Conservation (phyloP, 2,888 invertebrate genomes). For the Melangyna quadrimaculata region DNA sequence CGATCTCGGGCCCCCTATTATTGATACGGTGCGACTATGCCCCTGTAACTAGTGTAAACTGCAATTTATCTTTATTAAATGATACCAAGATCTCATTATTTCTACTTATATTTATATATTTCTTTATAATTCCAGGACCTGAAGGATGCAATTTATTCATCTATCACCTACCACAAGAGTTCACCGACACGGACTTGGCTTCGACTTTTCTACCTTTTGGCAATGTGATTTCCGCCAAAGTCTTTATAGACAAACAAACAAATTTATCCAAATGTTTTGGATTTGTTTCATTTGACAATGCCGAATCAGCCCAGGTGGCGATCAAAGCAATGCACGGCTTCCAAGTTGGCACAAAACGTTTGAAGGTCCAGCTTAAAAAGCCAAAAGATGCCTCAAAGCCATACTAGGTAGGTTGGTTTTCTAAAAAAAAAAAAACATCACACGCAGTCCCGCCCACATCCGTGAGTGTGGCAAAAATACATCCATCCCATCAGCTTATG, state of each 20-base stretch:
- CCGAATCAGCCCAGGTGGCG: slow-evolving; percentile 95
- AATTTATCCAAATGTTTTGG: slow-evolving; percentile 99
- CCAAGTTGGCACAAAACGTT: slow-evolving; percentile 97
- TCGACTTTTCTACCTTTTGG: slow-evolving; percentile 99
- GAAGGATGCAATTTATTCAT: slow-evolving; percentile 99
- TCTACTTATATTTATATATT: background rate
- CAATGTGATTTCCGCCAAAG: slow-evolving; percentile 98
- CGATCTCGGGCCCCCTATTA: too few species aligned
- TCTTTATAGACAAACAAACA: slow-evolving; percentile 99
- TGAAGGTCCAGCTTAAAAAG: slow-evolving; percentile 98
- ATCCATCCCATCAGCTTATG: slow-evolving; percentile 34
- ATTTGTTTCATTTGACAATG: slow-evolving; percentile 98
- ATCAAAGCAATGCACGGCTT: slow-evolving; percentile 99
- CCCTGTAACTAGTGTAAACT: too few species aligned
- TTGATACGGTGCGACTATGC: too few species aligned
- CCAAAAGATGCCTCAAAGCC: slow-evolving; percentile 96
- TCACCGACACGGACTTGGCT: slow-evolving; percentile 97
- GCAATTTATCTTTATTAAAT: too few species aligned
- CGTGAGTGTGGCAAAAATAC: slow-evolving; percentile 18
- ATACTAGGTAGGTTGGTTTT: slow-evolving; percentile 84
- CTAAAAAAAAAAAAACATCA: background rate
- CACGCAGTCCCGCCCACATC: background rate
- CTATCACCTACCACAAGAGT: slow-evolving; percentile 99
- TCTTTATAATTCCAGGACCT: slow-evolving; percentile 86
- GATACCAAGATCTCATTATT: background rate